Conservation (phyloP, 2,113 vertebrate genomes). For the Megaceryle torquata region DNA sequence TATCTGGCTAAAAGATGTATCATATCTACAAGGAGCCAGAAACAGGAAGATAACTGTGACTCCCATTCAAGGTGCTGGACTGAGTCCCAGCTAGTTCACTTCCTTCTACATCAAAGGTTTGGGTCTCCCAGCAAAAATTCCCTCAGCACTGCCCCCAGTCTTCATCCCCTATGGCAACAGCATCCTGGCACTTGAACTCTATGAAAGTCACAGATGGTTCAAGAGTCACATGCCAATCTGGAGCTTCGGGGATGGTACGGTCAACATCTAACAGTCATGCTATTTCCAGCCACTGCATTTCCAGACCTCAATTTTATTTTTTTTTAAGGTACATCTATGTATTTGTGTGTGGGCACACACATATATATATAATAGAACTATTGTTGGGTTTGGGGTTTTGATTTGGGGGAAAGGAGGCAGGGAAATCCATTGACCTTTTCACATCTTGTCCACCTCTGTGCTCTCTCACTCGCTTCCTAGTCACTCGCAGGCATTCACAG, state of each 20-base stretch:
- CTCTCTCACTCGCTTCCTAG: neutral
- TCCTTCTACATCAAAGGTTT: neutral
- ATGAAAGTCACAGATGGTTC: neutral
- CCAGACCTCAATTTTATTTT: neutral
- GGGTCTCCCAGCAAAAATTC: neutral
- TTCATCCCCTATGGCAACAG: fast-evolving
- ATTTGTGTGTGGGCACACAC: no score
- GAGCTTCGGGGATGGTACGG: neutral
- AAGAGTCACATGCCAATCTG: neutral
- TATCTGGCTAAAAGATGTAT: neutral
- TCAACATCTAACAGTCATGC: neutral
- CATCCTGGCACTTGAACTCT: neutral
- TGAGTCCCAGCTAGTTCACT: neutral
- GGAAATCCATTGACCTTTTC: neutral
- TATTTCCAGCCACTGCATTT: neutral
- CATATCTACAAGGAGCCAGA: neutral
- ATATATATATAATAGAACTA: no score
- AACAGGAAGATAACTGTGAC: neutral
- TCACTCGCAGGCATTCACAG: neutral
- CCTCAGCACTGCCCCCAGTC: neutral
- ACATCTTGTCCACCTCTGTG: neutral
- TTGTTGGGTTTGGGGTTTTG: no score
- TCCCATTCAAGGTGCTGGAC: neutral
- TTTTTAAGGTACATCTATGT: neutral
- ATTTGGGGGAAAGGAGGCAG: neutral